Evolutionary conservation across 2,888 invertebrate species (phyloP).

Genomic region (Apeira syringaria): DNA sequence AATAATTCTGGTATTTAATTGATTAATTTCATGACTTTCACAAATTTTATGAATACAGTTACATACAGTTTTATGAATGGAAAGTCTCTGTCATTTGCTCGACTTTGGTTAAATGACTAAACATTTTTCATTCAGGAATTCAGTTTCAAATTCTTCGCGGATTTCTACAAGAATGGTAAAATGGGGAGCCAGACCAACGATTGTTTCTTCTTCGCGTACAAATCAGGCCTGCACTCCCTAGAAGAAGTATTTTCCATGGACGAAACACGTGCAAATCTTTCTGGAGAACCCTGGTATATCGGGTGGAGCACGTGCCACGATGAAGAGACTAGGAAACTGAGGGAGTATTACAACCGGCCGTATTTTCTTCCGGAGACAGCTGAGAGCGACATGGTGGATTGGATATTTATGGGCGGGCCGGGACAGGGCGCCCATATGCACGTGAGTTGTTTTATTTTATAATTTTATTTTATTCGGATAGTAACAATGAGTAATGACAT

Average conservation of each 20-base stretch:
- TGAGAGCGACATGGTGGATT: conserved; percentile 95
- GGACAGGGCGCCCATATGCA: conserved; percentile 98
- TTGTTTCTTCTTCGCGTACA: conserved; percentile 97
- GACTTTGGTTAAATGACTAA: too few relatives aligned
- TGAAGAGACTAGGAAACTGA: conserved; percentile 89
- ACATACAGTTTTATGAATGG: too few relatives aligned
- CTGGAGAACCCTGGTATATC: conserved; percentile 88
- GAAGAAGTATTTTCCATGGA: conserved; percentile 93
- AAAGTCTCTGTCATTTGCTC: too few relatives aligned
- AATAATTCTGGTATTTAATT: too few relatives aligned
- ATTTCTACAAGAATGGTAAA: conserved; percentile 86
- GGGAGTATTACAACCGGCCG: conserved; percentile 91
- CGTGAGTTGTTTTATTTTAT: too few relatives aligned
- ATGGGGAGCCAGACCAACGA: conserved; percentile 82
- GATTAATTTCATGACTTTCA: too few relatives aligned
- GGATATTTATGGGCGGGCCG: conserved; percentile 98
- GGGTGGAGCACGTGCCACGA: conserved; percentile 97
- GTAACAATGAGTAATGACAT: too few relatives aligned
- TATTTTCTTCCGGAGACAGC: conserved; percentile 95
- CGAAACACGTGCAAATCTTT: conserved; percentile 85
- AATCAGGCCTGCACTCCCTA: conserved; percentile 91
- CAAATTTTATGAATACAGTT: too few relatives aligned
- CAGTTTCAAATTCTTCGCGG: conserved; percentile 92
- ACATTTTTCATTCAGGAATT: conserved; percentile 76
- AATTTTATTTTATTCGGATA: too few relatives aligned